Percentiles rank a stretch among this genome's conserved stretches.
phyloP scores from a whole-genome alignment of 2,797 vertebrate genomes.

The Manis crassicaudata region DNA sequence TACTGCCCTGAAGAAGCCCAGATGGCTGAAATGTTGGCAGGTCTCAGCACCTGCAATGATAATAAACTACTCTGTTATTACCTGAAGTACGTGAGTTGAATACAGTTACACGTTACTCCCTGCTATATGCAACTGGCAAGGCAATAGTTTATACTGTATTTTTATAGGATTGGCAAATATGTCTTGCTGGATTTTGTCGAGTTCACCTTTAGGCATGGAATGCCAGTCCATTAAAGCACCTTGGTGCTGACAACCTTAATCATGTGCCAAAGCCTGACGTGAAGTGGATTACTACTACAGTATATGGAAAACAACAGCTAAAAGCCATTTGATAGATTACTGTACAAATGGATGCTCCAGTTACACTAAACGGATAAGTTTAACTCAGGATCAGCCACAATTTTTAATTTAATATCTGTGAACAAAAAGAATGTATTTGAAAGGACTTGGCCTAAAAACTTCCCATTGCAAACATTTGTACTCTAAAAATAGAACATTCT shows the following conservation, averaged over 20 bases:
- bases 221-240: conserved; percentile 44
- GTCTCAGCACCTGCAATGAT: conserved; percentile 73
- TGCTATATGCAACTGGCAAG: conserved; percentile 36
- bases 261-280: not conserved
- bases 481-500: not conserved
- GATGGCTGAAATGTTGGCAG: conserved; percentile 73
- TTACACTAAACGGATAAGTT: not conserved
- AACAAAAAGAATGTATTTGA: not conserved
- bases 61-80: conserved; percentile 79
- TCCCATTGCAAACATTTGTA: not conserved
- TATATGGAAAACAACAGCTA: not conserved
- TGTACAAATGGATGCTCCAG: not conserved
- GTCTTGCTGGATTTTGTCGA: conserved; percentile 22
- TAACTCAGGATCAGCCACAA: not conserved
- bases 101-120: conserved; percentile 43
- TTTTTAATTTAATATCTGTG: not conserved
- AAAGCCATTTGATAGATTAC: not conserved
- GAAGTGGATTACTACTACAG: not conserved
- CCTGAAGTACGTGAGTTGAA: conserved; percentile 52
- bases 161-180: conserved; percentile 55
- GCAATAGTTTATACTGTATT: conserved; percentile 62
- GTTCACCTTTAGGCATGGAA: conserved; percentile 46
- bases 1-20: conserved; percentile 71
- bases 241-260: conserved; percentile 51
- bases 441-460: not conserved